Evolutionary conservation across 1,140 invertebrate genomes (phyloP).

Genomic region (Nephila pilipes): DNA sequence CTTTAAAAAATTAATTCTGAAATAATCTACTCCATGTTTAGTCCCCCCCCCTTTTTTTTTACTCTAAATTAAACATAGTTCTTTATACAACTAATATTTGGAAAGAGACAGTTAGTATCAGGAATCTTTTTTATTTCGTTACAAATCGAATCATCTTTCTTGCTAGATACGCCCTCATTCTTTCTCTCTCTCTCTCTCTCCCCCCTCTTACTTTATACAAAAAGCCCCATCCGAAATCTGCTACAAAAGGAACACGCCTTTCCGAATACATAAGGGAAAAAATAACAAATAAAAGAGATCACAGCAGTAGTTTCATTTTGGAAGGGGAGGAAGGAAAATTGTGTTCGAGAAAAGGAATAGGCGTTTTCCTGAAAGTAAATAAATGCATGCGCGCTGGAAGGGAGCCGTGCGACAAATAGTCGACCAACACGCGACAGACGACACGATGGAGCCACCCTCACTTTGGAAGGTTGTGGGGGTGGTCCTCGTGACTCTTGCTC

Average conservation of each 20-base stretch:
- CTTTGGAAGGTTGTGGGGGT: conserved; percentile 51
- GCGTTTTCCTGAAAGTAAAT: conserved; percentile 13
- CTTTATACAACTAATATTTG: too few relatives aligned
- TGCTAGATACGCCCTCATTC: background rate
- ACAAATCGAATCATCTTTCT: conserved; percentile 9
- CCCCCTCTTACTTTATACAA: background rate
- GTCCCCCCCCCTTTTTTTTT: too few relatives aligned
- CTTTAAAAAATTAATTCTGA: too few relatives aligned
- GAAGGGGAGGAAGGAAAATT: background rate
- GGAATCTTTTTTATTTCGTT: background rate
- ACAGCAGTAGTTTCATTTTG: conserved; percentile 4
- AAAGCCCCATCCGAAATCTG: background rate
- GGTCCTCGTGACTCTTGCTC: conserved; percentile 52
- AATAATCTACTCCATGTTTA: too few relatives aligned
- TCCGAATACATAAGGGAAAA: background rate
- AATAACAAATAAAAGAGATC: background rate
- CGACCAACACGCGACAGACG: conserved; percentile 58
- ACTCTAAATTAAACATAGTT: too few relatives aligned
- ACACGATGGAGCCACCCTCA: conserved; percentile 58
- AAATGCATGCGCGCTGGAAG: conserved; percentile 43
- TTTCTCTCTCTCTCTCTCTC: background rate
- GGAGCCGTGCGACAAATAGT: conserved; percentile 57
- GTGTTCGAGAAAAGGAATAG: background rate
- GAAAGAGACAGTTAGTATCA: too few relatives aligned
- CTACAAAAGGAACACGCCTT: conserved; percentile 27